A percentile compares a stretch with the other conserved stretches of the same genome.
These are phyloP conservation scores for Otus sunia DNA, from an alignment of 2,113 vertebrate genomes.

Conservation along the genomic window DNA sequence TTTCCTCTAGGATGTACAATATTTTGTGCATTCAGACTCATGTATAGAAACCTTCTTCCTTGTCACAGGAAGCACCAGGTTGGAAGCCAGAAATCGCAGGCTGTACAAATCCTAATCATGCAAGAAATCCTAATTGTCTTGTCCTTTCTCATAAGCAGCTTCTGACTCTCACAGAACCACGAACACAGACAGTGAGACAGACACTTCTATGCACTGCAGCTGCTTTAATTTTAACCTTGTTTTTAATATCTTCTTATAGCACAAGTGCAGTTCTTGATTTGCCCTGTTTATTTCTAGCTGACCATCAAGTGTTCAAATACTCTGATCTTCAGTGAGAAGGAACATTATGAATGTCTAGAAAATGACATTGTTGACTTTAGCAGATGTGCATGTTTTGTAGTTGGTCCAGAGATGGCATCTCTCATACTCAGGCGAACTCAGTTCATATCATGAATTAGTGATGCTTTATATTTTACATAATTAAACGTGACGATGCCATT, in stretches of 20 bases:
- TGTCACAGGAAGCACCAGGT: not conserved
- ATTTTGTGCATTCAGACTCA: not conserved
- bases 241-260: not conserved
- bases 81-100: not conserved
- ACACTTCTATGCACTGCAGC: not conserved
- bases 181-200: not conserved
- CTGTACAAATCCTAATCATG: not conserved
- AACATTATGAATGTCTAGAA: not conserved
- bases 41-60: not conserved
- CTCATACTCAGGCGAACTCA: not conserved
- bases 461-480: conserved; percentile 49
- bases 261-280: not conserved
- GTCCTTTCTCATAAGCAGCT: not conserved
- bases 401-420: not conserved
- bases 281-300: not conserved
- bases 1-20: not conserved
- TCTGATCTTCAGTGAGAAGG: not conserved
- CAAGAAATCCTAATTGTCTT: not conserved
- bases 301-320: not conserved
- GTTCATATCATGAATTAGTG: conserved; percentile 4
- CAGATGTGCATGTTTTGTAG: conserved; percentile 1
- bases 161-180: not conserved
- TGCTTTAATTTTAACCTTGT: not conserved
- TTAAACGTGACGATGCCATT: conserved; percentile 45
- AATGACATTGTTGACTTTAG: conserved; percentile 9